Evolutionary conservation across 2,113 vertebrate genomes (phyloP).

Genomic region (Chionis minor): DNA sequence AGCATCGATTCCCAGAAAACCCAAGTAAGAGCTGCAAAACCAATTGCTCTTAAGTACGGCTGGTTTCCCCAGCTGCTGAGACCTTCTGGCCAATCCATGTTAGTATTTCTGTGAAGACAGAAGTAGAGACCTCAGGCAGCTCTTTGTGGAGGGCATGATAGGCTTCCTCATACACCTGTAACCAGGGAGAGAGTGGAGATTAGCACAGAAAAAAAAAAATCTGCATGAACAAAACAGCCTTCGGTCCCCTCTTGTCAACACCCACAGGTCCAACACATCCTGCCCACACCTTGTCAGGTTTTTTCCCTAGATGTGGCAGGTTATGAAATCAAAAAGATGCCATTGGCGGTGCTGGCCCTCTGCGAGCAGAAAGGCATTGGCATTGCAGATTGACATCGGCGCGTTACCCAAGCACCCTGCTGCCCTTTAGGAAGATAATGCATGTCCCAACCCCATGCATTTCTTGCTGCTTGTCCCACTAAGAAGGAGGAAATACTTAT

Average conservation of each 20-base stretch:
- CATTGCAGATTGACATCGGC: neutral
- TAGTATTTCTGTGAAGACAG: slow-evolving; percentile 86
- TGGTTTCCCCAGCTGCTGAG: slow-evolving; percentile 15
- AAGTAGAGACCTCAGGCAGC: slow-evolving; percentile 84
- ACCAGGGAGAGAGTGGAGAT: neutral
- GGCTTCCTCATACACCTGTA: slow-evolving; percentile 89
- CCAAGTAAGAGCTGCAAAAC: neutral
- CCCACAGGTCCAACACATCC: neutral
- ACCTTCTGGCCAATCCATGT: slow-evolving; percentile 83
- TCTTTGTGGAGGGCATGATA: slow-evolving; percentile 95
- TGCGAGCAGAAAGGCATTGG: neutral
- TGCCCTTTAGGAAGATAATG: neutral
- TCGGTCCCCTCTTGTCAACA: neutral
- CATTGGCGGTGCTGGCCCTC: neutral
- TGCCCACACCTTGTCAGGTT: neutral
- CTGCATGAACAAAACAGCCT: neutral
- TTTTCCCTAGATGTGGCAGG: neutral
- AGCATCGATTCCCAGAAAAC: slow-evolving; percentile 27
- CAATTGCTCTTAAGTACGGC: slow-evolving; percentile 47
- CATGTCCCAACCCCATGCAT: neutral
- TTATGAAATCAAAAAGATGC: neutral
- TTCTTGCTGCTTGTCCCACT: neutral
- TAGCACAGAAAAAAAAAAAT: neutral
- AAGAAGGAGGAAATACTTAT: slow-evolving; percentile 18
- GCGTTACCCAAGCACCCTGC: neutral